Evolutionary conservation across 2,113 vertebrate species (phyloP).

Genomic region (Camelus dromedarius): DNA sequence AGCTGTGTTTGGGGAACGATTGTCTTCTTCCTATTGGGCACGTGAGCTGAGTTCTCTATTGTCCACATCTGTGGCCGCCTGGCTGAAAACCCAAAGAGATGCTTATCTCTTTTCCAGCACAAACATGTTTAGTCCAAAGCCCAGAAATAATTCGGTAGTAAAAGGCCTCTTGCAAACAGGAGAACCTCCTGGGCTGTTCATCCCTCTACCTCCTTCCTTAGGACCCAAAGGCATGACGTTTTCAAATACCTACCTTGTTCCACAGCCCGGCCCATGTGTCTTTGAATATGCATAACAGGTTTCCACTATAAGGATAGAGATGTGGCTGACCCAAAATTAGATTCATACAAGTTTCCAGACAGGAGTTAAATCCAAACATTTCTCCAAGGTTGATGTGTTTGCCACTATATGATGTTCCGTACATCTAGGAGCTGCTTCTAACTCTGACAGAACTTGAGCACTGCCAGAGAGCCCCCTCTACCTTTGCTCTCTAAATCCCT

Average conservation of each 20-base stretch:
- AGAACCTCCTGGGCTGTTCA: not conserved
- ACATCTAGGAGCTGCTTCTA: not conserved
- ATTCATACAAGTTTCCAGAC: not conserved
- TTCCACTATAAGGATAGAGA: not conserved
- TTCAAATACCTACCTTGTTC: not conserved
- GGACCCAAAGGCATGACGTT: not conserved
- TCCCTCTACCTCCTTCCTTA: not conserved
- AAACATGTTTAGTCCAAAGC: not conserved
- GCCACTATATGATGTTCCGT: not conserved
- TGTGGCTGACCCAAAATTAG: not conserved
- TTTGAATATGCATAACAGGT: not conserved
- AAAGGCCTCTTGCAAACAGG: not conserved
- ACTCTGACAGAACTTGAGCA: not conserved
- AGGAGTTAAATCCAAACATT: not conserved
- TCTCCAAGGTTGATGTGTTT: not conserved
- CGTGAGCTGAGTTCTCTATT: conserved; percentile 33
- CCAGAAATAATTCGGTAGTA: not conserved
- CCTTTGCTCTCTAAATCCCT: not conserved
- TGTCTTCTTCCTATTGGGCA: conserved; percentile 59
- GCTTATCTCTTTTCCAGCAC: not conserved
- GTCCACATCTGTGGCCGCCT: conserved; percentile 9
- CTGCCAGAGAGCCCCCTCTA: not conserved
- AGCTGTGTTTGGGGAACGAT: conserved; percentile 75
- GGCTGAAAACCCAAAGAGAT: not conserved
- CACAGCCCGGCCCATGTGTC: not conserved